A percentile compares a stretch with the other conserved stretches of the same genome.
Conservation (phyloP, 2,888 invertebrate species). For the Willowsia nigromaculata region DNA sequence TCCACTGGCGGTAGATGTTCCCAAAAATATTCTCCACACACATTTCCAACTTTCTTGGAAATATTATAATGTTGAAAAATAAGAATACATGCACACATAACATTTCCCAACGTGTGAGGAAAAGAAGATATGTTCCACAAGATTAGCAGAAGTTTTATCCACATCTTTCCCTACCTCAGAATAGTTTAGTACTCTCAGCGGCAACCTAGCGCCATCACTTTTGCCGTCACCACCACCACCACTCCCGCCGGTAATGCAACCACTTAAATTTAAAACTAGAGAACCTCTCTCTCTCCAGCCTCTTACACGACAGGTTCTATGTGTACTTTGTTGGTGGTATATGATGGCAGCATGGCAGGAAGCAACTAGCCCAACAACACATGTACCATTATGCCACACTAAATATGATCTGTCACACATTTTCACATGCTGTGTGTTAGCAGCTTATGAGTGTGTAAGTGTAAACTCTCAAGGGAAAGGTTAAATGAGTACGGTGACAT, state of each 20-base stretch:
- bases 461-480: constrained; percentile 61
- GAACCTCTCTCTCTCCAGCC: background rate
- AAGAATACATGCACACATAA: background rate
- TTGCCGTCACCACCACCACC: background rate
- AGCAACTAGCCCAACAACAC: constrained; percentile 35
- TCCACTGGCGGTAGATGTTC: background rate
- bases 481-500: constrained; percentile 67
- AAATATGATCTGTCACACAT: constrained; percentile 36
- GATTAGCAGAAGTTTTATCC: constrained; percentile 38
- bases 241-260: constrained; percentile 47
- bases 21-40: background rate
- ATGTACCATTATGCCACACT: constrained; percentile 45
- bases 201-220: constrained; percentile 21
- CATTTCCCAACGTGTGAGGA: background rate
- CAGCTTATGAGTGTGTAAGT: constrained; percentile 24
- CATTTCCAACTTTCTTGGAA: background rate
- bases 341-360: background rate
- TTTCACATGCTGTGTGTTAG: background rate
- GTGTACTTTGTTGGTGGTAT: background rate
- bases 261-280: constrained; percentile 26
- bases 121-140: constrained; percentile 24
- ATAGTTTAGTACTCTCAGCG: constrained; percentile 32
- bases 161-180: constrained; percentile 30
- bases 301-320: background rate
- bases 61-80: background rate